Conservation (phyloP, 2,113 vertebrate genomes). For the Xenotilapia flavipinnis region DNA sequence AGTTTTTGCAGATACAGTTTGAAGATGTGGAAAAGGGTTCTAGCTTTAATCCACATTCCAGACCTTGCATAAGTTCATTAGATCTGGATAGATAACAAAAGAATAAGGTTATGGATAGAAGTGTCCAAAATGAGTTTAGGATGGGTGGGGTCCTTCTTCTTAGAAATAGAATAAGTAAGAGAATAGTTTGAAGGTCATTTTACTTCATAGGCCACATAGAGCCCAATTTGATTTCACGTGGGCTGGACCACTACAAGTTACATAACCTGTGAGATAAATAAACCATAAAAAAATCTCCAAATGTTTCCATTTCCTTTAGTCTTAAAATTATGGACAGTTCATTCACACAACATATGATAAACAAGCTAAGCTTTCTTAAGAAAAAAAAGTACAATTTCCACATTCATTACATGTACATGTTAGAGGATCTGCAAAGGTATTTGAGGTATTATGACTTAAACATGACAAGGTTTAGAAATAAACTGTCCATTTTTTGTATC, state of each 20-base stretch:
- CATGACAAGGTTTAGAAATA: neutral
- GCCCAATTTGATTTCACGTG: neutral
- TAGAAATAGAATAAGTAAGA: neutral
- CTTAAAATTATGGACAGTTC: neutral
- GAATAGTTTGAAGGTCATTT: neutral
- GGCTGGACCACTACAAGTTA: neutral
- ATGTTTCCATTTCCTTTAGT: neutral
- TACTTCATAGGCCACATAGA: neutral
- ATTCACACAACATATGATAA: neutral
- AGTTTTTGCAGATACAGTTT: neutral
- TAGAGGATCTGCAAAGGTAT: neutral
- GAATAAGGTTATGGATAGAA: neutral
- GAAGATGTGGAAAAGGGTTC: neutral
- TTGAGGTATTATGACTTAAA: neutral
- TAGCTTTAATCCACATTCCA: neutral
- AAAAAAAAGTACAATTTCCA: neutral
- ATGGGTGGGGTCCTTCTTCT: neutral
- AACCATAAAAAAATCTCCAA: neutral
- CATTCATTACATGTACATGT: neutral
- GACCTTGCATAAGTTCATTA: no score
- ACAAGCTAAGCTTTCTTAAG: neutral
- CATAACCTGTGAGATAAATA: neutral
- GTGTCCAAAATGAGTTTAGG: neutral
- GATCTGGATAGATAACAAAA: neutral
- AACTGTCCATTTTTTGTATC: neutral